These are phyloP conservation scores for Drosophila imparisetae DNA, from an alignment of 2,888 invertebrate species.

Conservation along the genomic window DNA sequence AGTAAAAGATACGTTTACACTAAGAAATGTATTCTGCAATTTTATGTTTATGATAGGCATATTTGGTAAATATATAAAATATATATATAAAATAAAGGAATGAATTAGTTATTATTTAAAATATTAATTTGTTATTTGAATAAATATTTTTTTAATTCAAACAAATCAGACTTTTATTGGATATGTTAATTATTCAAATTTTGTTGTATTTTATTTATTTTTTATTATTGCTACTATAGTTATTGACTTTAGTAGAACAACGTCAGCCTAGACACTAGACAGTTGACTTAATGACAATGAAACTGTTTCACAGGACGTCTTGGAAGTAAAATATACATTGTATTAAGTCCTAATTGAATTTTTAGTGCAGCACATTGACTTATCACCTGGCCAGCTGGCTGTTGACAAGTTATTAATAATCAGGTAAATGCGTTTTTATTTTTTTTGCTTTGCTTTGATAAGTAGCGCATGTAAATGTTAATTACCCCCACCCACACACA, in stretches of 20 bases:
- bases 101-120: not conserved
- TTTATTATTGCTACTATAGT: not conserved
- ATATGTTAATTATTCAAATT: too few relatives aligned
- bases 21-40: not conserved
- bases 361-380: not conserved
- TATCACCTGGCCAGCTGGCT: conserved; percentile 5
- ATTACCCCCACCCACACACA: conserved; percentile 33
- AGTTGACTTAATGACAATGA: not conserved
- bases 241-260: not conserved
- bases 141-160: not conserved
- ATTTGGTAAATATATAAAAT: not conserved
- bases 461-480: conserved; percentile 57
- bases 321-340: not conserved
- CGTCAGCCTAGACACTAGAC: not conserved
- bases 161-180: not conserved
- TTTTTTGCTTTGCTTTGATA: conserved; percentile 40
- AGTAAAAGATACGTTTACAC: not conserved
- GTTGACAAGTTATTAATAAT: conserved; percentile 27
- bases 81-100: not conserved
- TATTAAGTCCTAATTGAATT: not conserved
- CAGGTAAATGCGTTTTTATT: conserved; percentile 13
- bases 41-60: not conserved
- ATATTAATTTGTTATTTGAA: not conserved
- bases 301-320: not conserved
- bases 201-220: not conserved